Evolutionary conservation across 2,888 invertebrate species (phyloP).

Genomic region (Morpho deidamia): DNA sequence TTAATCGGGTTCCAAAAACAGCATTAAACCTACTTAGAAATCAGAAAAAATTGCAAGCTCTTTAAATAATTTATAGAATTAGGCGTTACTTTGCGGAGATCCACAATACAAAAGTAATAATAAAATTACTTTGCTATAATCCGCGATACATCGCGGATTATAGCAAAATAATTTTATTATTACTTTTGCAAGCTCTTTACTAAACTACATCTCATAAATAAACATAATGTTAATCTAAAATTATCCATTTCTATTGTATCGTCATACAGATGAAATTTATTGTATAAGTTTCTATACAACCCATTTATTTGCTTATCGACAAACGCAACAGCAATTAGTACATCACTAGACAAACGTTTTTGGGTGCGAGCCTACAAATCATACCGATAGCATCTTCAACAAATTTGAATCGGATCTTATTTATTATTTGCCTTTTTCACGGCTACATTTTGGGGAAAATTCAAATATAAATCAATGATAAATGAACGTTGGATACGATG

Average conservation of each 20-base stretch:
- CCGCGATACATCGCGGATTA: too few species aligned
- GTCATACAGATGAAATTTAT: slow-evolving; percentile 17
- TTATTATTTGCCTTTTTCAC: slow-evolving; percentile 79
- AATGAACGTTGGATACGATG: slow-evolving; percentile 64
- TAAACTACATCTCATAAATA: neutral
- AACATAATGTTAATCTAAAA: neutral
- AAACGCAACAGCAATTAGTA: slow-evolving; percentile 64
- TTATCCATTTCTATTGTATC: slow-evolving; percentile 1
- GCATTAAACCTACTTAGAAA: too few species aligned
- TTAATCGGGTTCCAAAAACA: too few species aligned
- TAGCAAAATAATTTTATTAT: too few species aligned
- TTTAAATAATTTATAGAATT: too few species aligned
- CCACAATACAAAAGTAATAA: too few species aligned
- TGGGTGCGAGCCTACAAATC: slow-evolving; percentile 77
- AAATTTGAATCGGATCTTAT: slow-evolving; percentile 80
- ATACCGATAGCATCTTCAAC: slow-evolving; percentile 77
- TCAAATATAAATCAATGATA: slow-evolving; percentile 73
- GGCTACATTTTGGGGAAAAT: slow-evolving; percentile 74
- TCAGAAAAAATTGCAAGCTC: too few species aligned
- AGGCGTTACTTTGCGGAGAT: too few species aligned
- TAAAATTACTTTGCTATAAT: too few species aligned
- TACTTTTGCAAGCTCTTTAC: neutral
- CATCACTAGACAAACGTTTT: slow-evolving; percentile 73
- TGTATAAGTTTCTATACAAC: slow-evolving; percentile 20
- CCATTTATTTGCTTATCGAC: slow-evolving; percentile 30